Conservation (phyloP, 2,113 vertebrate genomes). For the Rhineura floridana region DNA sequence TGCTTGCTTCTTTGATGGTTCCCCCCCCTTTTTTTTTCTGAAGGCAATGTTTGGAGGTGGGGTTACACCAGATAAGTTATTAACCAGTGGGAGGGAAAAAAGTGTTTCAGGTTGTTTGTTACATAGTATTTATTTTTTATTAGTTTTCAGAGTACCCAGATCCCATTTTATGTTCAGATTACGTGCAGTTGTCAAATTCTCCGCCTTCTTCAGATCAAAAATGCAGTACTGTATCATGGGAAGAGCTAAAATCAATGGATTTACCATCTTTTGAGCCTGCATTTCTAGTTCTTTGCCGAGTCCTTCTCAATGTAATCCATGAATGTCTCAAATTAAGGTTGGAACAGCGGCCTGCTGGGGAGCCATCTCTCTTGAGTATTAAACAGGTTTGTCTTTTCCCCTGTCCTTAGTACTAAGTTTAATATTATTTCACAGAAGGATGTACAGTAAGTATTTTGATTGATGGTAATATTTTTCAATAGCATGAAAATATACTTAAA, state of each 20-base stretch:
- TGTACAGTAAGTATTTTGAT: background rate
- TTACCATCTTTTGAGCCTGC: conserved; percentile 95
- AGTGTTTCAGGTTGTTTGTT: background rate
- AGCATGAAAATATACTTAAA: background rate
- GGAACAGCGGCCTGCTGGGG: conserved; percentile 96
- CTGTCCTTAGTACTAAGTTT: background rate
- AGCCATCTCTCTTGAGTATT: conserved; percentile 96
- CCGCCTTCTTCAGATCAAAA: conserved; percentile 77
- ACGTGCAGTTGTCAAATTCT: conserved; percentile 83
- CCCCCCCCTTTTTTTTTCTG: background rate
- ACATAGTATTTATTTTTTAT: conserved; percentile 55
- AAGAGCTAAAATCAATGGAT: conserved; percentile 92
- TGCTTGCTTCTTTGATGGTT: background rate
- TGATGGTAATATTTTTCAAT: background rate
- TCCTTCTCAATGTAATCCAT: conserved; percentile 96
- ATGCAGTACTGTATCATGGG: conserved; percentile 85
- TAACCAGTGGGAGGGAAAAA: background rate
- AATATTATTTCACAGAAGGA: background rate
- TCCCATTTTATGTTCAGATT: conserved; percentile 92
- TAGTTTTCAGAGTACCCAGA: conserved; percentile 93
- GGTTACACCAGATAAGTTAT: background rate
- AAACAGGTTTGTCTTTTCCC: conserved; percentile 87
- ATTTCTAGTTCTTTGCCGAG: conserved; percentile 94
- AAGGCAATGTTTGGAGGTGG: background rate
- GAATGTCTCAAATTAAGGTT: conserved; percentile 96